A percentile compares a stretch with the other conserved stretches of the same genome.
phyloP scores from a whole-genome alignment of 2,113 vertebrate genomes.

The Podilymbus podiceps region DNA sequence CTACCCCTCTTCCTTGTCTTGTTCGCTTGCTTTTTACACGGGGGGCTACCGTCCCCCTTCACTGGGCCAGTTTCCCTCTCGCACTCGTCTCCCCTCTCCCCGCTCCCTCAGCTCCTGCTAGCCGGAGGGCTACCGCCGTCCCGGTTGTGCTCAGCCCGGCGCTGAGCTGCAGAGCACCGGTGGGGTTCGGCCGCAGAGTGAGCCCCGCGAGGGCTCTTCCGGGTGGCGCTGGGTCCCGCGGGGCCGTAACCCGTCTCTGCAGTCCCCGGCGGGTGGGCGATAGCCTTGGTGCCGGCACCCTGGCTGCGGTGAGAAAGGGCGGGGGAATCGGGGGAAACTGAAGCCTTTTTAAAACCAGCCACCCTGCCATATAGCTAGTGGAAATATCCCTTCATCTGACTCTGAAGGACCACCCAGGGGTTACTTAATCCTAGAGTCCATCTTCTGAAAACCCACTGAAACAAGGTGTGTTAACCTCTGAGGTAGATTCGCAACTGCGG shows the following conservation, averaged over 20 bases:
- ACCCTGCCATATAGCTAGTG: neutral
- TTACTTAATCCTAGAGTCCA: neutral
- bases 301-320: neutral
- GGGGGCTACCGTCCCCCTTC: neutral
- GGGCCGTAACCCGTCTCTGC: neutral
- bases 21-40: neutral
- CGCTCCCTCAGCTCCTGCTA: neutral
- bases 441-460: neutral
- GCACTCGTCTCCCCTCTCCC: neutral
- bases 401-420: constrained; percentile 39
- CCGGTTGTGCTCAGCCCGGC: neutral
- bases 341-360: neutral
- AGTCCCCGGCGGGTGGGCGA: neutral
- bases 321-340: neutral
- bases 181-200: neutral
- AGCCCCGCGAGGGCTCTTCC: neutral
- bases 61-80: neutral
- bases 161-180: neutral
- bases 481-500: neutral
- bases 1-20: neutral
- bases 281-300: neutral
- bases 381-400: constrained; percentile 6
- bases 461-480: constrained; percentile 28
- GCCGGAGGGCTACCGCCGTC: accelerated
- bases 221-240: accelerated